These are phyloP conservation scores for Drosophila cracens DNA, from an alignment of 2,888 invertebrate genomes.

Conservation along the genomic window DNA sequence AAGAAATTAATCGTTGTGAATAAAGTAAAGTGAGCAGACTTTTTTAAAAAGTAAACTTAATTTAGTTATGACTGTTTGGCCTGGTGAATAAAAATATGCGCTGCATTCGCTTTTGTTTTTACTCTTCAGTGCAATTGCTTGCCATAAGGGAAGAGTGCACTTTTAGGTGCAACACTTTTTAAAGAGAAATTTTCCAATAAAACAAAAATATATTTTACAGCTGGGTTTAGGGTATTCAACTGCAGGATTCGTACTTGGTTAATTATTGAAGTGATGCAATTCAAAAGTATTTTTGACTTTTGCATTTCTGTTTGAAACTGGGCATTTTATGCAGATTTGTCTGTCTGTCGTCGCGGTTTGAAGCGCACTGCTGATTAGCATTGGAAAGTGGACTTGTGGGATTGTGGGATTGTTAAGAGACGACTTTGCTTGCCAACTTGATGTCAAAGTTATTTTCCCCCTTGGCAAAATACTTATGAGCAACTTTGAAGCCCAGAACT, in stretches of 20 bases:
- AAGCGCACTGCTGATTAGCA: slow-evolving; percentile 52
- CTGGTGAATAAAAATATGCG: too few relatives aligned
- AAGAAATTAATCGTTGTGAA: too few relatives aligned
- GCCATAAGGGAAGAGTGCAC: too few relatives aligned
- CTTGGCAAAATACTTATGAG: slow-evolving; percentile 64
- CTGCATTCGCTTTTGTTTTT: background rate
- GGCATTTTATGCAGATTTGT: slow-evolving; percentile 34
- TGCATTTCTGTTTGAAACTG: slow-evolving; percentile 7
- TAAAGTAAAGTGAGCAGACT: too few relatives aligned
- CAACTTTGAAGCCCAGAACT: slow-evolving; percentile 69
- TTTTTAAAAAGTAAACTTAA: too few relatives aligned
- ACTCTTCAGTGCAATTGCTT: background rate
- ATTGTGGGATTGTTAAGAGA: slow-evolving; percentile 33
- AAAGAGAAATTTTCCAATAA: background rate
- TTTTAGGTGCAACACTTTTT: too few relatives aligned
- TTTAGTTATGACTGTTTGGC: too few relatives aligned
- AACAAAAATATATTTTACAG: background rate
- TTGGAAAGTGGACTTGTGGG: slow-evolving; percentile 31
- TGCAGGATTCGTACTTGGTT: background rate
- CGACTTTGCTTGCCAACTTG: slow-evolving; percentile 44
- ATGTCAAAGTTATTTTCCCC: slow-evolving; percentile 71
- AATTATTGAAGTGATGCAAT: slow-evolving; percentile 29
- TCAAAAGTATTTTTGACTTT: slow-evolving; percentile 13
- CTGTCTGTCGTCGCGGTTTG: slow-evolving; percentile 7
- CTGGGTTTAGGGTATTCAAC: background rate